Percentiles rank a stretch among this genome's conserved stretches.
These are phyloP conservation scores for Bujurquina vittata DNA, from an alignment of 2,113 vertebrate genomes.

Conservation along the genomic window DNA sequence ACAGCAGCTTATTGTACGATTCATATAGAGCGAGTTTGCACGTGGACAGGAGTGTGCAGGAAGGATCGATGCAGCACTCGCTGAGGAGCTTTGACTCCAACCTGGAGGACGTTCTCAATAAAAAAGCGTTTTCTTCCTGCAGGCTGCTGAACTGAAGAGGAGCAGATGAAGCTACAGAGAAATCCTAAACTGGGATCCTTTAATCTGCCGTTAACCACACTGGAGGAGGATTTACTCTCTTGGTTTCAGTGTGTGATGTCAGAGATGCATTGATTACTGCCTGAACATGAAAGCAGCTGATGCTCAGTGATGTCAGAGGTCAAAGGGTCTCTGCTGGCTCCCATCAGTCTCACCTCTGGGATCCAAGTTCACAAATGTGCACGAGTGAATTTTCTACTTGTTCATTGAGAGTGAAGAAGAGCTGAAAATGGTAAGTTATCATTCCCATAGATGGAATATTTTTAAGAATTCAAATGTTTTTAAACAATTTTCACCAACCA, in stretches of 20 bases:
- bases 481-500: not conserved
- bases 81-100: not conserved
- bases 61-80: not conserved
- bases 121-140: not conserved
- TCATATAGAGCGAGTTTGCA: not conserved
- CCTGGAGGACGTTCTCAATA: not conserved
- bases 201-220: not conserved
- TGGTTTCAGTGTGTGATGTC: not conserved
- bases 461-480: not conserved
- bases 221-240: not conserved
- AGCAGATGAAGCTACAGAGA: rapidly evolving
- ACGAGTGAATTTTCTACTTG: not conserved
- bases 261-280: not conserved
- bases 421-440: not conserved
- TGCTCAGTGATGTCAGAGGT: not conserved
- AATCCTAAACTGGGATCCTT: not conserved
- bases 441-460: not conserved
- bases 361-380: not conserved
- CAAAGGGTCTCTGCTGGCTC: not conserved
- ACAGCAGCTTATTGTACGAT: not conserved
- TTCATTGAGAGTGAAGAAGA: not conserved
- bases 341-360: too few relatives aligned
- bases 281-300: not conserved
- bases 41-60: not conserved
- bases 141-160: not conserved